phyloP scores from a whole-genome alignment of 2,113 vertebrate genomes.

The Lasiurus borealis region DNA sequence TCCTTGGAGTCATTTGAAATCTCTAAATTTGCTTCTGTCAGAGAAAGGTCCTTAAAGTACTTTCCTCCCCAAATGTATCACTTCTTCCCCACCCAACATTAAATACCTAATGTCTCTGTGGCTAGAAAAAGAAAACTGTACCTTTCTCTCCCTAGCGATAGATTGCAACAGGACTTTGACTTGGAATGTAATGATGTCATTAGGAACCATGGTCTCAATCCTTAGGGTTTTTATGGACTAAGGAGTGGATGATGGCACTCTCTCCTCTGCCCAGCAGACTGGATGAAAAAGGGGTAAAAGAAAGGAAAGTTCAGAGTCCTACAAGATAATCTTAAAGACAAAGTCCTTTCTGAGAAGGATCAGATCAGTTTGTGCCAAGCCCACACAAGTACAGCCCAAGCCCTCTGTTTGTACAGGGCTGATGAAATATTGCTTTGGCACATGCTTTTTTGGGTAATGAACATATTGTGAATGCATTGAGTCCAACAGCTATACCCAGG shows the following conservation, averaged over 20 bases:
- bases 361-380: not conserved
- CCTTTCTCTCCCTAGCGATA: not conserved
- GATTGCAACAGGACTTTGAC: not conserved
- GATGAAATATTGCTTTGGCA: not conserved
- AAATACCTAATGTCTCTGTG: not conserved
- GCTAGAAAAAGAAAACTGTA: not conserved
- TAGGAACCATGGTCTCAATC: not conserved
- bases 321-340: not conserved
- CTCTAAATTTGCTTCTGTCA: not conserved
- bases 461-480: not conserved
- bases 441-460: not conserved
- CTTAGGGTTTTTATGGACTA: not conserved
- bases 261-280: not conserved
- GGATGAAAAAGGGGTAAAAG: not conserved
- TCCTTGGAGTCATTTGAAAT: constrained; percentile 13
- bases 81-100: not conserved
- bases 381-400: not conserved
- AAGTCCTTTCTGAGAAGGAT: not conserved
- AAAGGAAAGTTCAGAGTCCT: not conserved
- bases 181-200: not conserved
- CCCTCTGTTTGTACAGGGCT: not conserved
- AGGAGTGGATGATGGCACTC: not conserved
- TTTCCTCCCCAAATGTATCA: not conserved
- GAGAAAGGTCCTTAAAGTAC: not conserved
- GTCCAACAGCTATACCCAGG: not conserved